Percentiles rank a stretch among this genome's conserved stretches.
These are phyloP conservation scores for Pteria penguin DNA, from an alignment of 2,888 invertebrate species.

Conservation along the genomic window DNA sequence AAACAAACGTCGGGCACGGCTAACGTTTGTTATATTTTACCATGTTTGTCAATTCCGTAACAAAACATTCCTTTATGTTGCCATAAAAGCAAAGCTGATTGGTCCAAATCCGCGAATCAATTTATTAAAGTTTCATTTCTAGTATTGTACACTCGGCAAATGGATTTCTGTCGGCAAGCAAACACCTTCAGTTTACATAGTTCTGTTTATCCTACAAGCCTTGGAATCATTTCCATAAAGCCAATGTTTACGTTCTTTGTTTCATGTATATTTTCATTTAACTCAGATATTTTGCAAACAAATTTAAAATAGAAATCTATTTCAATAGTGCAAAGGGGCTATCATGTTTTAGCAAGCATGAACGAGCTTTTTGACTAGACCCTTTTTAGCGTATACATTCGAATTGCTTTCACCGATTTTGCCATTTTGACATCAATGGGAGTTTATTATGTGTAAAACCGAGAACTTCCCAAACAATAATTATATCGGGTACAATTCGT, in stretches of 20 bases:
- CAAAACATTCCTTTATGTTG: conserved; percentile 3
- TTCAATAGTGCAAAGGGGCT: not conserved
- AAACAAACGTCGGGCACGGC: not conserved
- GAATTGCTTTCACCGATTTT: no score
- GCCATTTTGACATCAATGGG: no score
- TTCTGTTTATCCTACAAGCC: conserved; percentile 19
- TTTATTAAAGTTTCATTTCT: conserved; percentile 4
- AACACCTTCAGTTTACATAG: conserved; percentile 19
- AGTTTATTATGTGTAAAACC: no score
- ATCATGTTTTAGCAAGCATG: no score
- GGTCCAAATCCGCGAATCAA: not conserved
- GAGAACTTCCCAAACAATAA: no score
- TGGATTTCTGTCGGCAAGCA: conserved; percentile 26
- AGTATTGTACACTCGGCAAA: conserved; percentile 18
- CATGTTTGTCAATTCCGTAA: conserved; percentile 1
- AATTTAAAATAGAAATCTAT: conserved; percentile 4
- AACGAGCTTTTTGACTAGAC: no score
- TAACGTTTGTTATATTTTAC: conserved; percentile 4
- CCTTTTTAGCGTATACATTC: no score
- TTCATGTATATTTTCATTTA: not conserved
- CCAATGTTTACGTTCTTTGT: conserved; percentile 1
- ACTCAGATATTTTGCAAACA: conserved; percentile 22
- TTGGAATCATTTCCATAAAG: not conserved
- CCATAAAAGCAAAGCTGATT: not conserved
- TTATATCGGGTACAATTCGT: no score